Conservation (phyloP, 2,113 vertebrate genomes). For the Euleptes europaea region DNA sequence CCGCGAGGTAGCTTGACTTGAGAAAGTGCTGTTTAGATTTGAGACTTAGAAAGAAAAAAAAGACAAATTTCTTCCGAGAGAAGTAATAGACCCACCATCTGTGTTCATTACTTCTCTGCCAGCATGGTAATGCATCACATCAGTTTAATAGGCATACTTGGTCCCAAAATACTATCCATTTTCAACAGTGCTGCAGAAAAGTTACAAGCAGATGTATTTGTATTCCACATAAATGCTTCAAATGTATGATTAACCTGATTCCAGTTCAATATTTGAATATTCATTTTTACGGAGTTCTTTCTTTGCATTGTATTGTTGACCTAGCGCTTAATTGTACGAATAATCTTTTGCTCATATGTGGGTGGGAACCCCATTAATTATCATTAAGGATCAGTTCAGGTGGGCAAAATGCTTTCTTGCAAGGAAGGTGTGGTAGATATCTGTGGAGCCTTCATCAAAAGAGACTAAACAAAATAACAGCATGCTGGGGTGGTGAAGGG, state of each 20-base stretch:
- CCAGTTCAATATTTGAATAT: slow-evolving; percentile 53
- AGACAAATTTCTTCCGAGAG: slow-evolving; percentile 70
- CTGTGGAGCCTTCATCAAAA: neutral
- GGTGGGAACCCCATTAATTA: neutral
- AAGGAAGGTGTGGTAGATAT: neutral
- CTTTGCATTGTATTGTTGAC: accelerated
- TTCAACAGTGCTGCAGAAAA: slow-evolving; percentile 59
- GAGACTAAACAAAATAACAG: neutral
- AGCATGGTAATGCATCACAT: slow-evolving; percentile 66
- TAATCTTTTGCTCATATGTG: neutral
- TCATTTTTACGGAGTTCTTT: slow-evolving; percentile 47
- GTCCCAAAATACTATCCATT: slow-evolving; percentile 61
- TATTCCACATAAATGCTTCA: slow-evolving; percentile 61
- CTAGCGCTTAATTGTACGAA: neutral
- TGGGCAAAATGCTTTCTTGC: neutral
- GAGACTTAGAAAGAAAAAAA: slow-evolving; percentile 27
- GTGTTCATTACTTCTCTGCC: slow-evolving; percentile 68
- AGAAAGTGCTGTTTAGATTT: slow-evolving; percentile 57
- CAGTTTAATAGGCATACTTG: slow-evolving; percentile 60
- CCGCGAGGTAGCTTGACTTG: slow-evolving; percentile 52
- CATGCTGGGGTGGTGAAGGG: no score
- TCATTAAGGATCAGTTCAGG: neutral
- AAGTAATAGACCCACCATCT: slow-evolving; percentile 79
- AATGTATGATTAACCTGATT: slow-evolving; percentile 63
- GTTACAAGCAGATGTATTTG: slow-evolving; percentile 46